These are phyloP conservation scores for Argyresthia albistria DNA, from an alignment of 2,888 invertebrate species.

Conservation along the genomic window DNA sequence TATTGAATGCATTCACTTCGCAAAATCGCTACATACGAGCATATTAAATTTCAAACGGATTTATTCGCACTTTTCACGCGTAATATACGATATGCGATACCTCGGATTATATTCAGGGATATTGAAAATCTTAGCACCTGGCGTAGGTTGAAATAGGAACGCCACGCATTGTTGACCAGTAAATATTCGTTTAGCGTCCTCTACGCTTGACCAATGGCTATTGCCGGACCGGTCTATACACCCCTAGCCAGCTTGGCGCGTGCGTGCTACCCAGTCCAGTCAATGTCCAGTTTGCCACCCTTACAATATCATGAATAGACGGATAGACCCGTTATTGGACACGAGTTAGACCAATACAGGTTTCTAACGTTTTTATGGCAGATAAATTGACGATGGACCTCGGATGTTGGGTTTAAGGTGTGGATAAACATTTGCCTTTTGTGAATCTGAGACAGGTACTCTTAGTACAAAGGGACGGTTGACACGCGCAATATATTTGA, in stretches of 20 bases:
- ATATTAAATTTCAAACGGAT: slow-evolving; percentile 60
- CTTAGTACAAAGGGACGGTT: slow-evolving; percentile 39
- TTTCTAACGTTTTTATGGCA: slow-evolving; percentile 30
- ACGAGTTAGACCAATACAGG: slow-evolving; percentile 17
- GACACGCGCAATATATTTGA: slow-evolving; percentile 55
- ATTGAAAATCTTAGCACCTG: neutral
- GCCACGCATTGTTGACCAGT: no score
- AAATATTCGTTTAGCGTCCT: no score
- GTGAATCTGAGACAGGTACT: slow-evolving; percentile 48
- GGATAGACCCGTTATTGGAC: neutral
- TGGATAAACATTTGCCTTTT: slow-evolving; percentile 50
- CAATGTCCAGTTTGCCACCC: no score
- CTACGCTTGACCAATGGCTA: neutral
- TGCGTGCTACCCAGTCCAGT: slow-evolving; percentile 23
- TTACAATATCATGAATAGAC: no score
- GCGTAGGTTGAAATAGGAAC: no score
- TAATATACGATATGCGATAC: slow-evolving; percentile 15
- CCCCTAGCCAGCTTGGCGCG: slow-evolving; percentile 27
- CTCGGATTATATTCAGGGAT: slow-evolving; percentile 2
- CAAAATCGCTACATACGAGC: slow-evolving; percentile 17
- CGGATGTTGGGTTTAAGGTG: slow-evolving; percentile 51
- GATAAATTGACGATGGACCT: slow-evolving; percentile 56
- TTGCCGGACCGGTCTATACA: no score
- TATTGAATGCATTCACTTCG: slow-evolving; percentile 23
- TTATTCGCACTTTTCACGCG: slow-evolving; percentile 32